Percentiles rank a stretch among this genome's conserved stretches.
These are phyloP conservation scores for Megaceryle maxima DNA, from an alignment of 2,113 vertebrate genomes.

Conservation along the genomic window DNA sequence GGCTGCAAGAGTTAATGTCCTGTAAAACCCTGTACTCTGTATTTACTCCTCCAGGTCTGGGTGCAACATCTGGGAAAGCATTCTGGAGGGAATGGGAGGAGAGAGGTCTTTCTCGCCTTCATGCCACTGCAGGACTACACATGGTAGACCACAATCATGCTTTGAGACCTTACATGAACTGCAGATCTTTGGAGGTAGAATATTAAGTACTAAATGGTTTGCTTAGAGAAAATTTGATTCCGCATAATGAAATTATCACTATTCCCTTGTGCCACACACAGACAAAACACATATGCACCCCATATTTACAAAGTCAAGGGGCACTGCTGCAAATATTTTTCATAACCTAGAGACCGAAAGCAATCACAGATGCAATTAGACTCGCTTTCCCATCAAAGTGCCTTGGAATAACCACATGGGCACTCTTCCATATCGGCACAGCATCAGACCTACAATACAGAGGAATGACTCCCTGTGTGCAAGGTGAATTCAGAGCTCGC, in stretches of 20 bases:
- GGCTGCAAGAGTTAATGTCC: not conserved
- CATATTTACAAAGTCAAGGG: conserved; percentile 67
- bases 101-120: conserved; percentile 7
- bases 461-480: conserved; percentile 22
- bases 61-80: conserved; percentile 41
- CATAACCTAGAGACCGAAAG: conserved; percentile 58
- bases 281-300: conserved; percentile 70
- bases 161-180: conserved; percentile 62
- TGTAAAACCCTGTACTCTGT: not conserved
- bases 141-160: conserved; percentile 38
- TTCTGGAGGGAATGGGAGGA: not conserved
- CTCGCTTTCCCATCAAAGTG: conserved; percentile 48
- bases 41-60: not conserved
- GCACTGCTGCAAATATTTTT: conserved; percentile 56
- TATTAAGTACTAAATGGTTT: conserved; percentile 50
- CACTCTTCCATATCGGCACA: conserved; percentile 57
- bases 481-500: conserved; percentile 44
- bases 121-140: conserved; percentile 26
- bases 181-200: conserved; percentile 64
- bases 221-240: conserved; percentile 44
- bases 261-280: conserved; percentile 69
- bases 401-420: conserved; percentile 33
- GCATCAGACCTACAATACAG: conserved; percentile 68
- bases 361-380: conserved; percentile 26
- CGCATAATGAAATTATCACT: conserved; percentile 69